Percentiles rank a stretch among this genome's conserved stretches.
phyloP scores from a whole-genome alignment of 1,140 invertebrate species.

The Drosophila santomea region DNA sequence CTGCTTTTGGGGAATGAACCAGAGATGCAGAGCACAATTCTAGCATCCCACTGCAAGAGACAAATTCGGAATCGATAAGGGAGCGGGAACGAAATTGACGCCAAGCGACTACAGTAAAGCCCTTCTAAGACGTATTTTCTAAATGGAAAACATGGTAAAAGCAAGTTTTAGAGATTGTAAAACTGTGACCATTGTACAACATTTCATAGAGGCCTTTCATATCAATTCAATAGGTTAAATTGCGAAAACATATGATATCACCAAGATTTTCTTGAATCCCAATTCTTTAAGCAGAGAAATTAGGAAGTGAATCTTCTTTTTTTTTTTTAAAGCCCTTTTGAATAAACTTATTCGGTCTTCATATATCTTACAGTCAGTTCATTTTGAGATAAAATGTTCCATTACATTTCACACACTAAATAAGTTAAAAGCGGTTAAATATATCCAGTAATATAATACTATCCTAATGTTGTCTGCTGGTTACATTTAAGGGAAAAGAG shows the following conservation, averaged over 20 bases:
- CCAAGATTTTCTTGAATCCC: neutral
- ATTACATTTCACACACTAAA: too few species aligned
- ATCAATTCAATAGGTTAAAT: too few species aligned
- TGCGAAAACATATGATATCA: too few species aligned
- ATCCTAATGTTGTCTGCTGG: too few species aligned
- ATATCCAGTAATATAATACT: too few species aligned
- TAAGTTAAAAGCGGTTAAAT: neutral
- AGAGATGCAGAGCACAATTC: constrained; percentile 44
- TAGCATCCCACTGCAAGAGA: constrained; percentile 24
- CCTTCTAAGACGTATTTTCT: neutral
- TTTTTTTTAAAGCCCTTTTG: neutral
- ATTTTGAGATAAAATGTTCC: too few species aligned
- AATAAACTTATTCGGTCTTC: too few species aligned
- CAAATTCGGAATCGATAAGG: constrained; percentile 26
- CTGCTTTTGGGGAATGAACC: constrained; percentile 47
- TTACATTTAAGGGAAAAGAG: neutral
- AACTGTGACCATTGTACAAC: too few species aligned
- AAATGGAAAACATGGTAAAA: neutral
- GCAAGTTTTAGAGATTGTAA: too few species aligned
- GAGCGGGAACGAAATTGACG: neutral
- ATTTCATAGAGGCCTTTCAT: too few species aligned
- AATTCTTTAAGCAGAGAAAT: neutral
- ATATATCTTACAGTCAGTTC: too few species aligned
- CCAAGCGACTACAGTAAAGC: neutral
- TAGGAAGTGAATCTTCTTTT: neutral